These are phyloP conservation scores for Eucriotettix oculatus DNA, from an alignment of 2,888 invertebrate genomes.

Conservation along the genomic window DNA sequence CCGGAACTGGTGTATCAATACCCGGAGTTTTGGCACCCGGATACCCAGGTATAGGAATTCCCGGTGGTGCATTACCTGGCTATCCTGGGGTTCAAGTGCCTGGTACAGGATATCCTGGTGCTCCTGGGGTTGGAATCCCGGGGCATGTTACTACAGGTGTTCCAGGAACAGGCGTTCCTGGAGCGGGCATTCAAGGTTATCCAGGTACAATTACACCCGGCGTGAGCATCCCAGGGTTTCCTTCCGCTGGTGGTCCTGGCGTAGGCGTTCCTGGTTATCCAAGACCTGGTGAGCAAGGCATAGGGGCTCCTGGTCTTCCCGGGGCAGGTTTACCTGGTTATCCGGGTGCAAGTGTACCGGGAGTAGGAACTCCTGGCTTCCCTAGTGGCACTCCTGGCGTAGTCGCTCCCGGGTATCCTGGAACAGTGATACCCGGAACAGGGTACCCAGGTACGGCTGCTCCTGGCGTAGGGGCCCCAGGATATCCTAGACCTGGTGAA, in stretches of 20 bases:
- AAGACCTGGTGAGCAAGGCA: slow-evolving; percentile 7
- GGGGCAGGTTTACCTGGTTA: slow-evolving; percentile 3
- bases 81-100: not conserved
- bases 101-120: slow-evolving; percentile 1
- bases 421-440: no score
- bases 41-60: not conserved
- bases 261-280: slow-evolving; percentile 1
- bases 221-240: not conserved
- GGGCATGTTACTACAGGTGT: not conserved
- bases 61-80: slow-evolving; percentile 9
- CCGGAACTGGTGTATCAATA: slow-evolving; percentile 2
- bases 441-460: no score
- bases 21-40: slow-evolving; percentile 6
- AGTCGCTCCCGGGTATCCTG: not conserved
- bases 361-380: not conserved
- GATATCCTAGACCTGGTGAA: not conserved
- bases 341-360: not conserved
- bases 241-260: slow-evolving; percentile 3
- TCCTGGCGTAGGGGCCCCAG: no score
- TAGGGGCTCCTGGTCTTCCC: not conserved
- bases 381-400: slow-evolving; percentile 1
- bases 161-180: not conserved
- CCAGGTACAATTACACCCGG: not conserved
- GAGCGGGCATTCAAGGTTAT: not conserved
- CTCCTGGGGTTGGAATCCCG: not conserved